These are phyloP conservation scores for Neopipo cinnamomea DNA, from an alignment of 2,113 vertebrate genomes.

Conservation along the genomic window DNA sequence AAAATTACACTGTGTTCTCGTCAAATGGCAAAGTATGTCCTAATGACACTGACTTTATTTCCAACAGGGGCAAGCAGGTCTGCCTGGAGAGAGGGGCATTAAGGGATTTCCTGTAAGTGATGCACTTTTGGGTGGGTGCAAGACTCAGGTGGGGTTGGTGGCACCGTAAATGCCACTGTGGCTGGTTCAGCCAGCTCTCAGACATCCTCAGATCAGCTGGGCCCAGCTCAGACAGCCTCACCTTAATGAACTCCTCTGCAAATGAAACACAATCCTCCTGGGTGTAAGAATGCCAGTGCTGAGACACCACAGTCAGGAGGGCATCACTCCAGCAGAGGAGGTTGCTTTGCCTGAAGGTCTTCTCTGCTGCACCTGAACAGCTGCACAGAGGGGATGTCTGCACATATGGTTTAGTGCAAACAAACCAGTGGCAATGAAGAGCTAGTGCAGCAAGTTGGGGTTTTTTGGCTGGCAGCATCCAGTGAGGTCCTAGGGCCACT, in stretches of 20 bases:
- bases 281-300: neutral
- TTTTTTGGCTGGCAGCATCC: neutral
- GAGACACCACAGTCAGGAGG: neutral
- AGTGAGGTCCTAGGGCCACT: neutral
- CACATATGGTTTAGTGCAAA: neutral
- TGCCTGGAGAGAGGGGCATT: slow-evolving; percentile 70
- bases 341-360: neutral
- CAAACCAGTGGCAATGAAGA: neutral
- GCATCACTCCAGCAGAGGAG: neutral
- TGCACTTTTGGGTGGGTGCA: neutral
- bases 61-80: slow-evolving; percentile 78
- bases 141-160: neutral
- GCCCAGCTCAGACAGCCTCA: neutral
- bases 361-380: neutral
- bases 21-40: slow-evolving; percentile 39
- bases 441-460: neutral
- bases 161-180: neutral
- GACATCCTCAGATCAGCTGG: neutral
- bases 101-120: slow-evolving; percentile 82
- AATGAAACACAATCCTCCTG: neutral
- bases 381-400: neutral
- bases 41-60: slow-evolving; percentile 63
- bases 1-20: slow-evolving; percentile 29
- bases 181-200: neutral
- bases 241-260: neutral